Evolutionary conservation across 1,140 invertebrate genomes (phyloP).

Genomic region (Diploscapter pachys): DNA sequence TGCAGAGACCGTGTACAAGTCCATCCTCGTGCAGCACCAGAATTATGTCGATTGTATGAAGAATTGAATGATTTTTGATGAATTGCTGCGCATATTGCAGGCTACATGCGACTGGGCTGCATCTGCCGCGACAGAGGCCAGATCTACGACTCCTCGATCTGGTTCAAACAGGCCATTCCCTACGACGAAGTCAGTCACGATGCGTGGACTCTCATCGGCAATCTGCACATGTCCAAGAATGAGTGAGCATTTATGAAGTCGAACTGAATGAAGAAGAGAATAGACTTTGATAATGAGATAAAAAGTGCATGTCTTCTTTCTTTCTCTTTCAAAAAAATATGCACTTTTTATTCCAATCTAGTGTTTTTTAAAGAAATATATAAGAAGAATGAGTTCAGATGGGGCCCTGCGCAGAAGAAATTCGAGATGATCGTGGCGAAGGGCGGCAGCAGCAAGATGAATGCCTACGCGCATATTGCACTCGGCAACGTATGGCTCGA

Average conservation of each 20-base stretch:
- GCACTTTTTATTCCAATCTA: neutral
- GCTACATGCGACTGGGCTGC: constrained; percentile 79
- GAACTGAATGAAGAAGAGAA: neutral
- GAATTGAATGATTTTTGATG: constrained; percentile 15
- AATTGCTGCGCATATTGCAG: constrained; percentile 55
- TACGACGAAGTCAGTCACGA: constrained; percentile 87
- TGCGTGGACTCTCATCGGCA: constrained; percentile 92
- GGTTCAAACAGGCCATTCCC: constrained; percentile 95
- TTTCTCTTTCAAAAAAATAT: neutral
- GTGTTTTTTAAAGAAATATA: no score
- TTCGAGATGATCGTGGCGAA: constrained; percentile 83
- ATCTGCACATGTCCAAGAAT: constrained; percentile 92
- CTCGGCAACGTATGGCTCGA: constrained; percentile 97
- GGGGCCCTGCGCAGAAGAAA: constrained; percentile 96
- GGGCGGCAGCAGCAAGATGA: constrained; percentile 65
- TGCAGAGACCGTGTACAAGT: constrained; percentile 94
- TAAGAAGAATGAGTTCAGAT: neutral
- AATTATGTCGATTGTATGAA: constrained; percentile 92
- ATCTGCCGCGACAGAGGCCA: constrained; percentile 96
- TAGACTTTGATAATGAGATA: neutral
- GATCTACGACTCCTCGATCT: constrained; percentile 97
- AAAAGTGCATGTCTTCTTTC: neutral
- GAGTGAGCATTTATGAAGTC: constrained; percentile 67
- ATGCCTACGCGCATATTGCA: constrained; percentile 92
- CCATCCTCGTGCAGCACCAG: constrained; percentile 87